Evolutionary conservation across 1,140 invertebrate species (phyloP), one percentile per base, ranked within the genome.

Genomic region (Coenobita brevimanus): DNA sequence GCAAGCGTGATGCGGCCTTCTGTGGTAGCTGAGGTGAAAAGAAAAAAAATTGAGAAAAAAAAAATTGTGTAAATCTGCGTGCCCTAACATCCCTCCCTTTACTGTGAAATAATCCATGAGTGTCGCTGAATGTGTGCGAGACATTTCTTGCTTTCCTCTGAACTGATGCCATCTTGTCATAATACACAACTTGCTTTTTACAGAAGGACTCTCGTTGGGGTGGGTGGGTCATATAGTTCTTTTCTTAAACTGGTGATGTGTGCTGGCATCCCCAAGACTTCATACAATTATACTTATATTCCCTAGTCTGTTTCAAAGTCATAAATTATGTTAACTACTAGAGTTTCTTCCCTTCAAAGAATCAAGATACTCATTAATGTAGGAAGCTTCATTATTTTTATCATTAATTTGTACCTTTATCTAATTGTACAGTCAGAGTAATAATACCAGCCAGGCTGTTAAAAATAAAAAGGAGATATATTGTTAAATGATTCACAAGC

Each of bases 311-410:
- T 86, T 87, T 50, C 46, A 50, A 50, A 41, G 41, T 69, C 69
- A 71, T n/a, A n/a, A 57, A 80, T 69, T 87, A 87, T 71, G 84
- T 87, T 87, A 46, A 78, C 69, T 36, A 80, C 71, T n/a, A 50
- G 46, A 17, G 6, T 50, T 50, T 50, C 46, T 50, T 50, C 46
- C 46, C 46, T 50, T 80, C 76, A 67, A 75, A 87, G 84, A 50
- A 17, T 50, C 69, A 71, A 71, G 76, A 87, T 87, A 87, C 84
- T 87, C 84, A 87, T 81, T 80, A 87, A 41, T 50, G 57, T 86
- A 86, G 84, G 75, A 69, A 67, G 67, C 67, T 64, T 41, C 10
- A 71, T 71, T 73, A 83, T 46, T 38, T 73, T 83, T 50, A 27
- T 15, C 41, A n/a, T 33, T 73, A 64, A 50, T 43, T 50, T 17